Evolutionary conservation across 2,113 vertebrate species (phyloP), one percentile per base, ranked within the genome.

Genomic region (Leptobrachium ailaonicum): DNA sequence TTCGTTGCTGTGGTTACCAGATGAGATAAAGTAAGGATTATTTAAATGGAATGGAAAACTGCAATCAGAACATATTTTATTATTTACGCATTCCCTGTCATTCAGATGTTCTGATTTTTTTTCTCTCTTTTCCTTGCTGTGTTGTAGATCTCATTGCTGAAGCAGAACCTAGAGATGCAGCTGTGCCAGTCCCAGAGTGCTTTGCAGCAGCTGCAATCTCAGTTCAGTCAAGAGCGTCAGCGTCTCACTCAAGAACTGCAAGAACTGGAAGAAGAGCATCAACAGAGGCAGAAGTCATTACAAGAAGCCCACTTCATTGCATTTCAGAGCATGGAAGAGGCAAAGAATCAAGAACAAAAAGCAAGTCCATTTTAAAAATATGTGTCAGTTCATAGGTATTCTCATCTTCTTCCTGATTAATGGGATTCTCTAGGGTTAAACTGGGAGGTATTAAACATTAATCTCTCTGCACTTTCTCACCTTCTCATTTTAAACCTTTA

Each of bases 151-250:
- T 98, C 97, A 53, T 85, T 98, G 87, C 84, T 99, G 88, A 99
- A 99, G 87, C 97, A 99, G 90, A 99, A 96, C 64, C 91, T 99
- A 91, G 98, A 99, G 90, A 95, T 98, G 93, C 98, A 99, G 90
- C 94, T 99, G 82, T 98, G 95, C 20, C 97, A 99, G 90, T 99
- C 98, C 1, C 97, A 99, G 91, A 96, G 92, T 47, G 98, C 98
- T 75, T 87, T 99, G 91, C 97, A 98, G 86, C 96, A 98, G 84
- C 94, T 99, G 58, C 98, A 99, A 87, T 93, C 94, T 53, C 97
- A 99, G 88, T 99, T 98, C 88, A 95, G 92, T 84, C 96, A 98
- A 88, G 97, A 99, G 83, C 88, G 96, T 43, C 96, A 99, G 79
- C 95, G 97, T 79, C 94, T 99, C 83, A 93, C 95, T 7, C 93